Percentiles rank a stretch among this genome's conserved stretches.
These are phyloP conservation scores for Parascotia fuliginaria DNA, from an alignment of 2,888 invertebrate species.

Conservation along the genomic window DNA sequence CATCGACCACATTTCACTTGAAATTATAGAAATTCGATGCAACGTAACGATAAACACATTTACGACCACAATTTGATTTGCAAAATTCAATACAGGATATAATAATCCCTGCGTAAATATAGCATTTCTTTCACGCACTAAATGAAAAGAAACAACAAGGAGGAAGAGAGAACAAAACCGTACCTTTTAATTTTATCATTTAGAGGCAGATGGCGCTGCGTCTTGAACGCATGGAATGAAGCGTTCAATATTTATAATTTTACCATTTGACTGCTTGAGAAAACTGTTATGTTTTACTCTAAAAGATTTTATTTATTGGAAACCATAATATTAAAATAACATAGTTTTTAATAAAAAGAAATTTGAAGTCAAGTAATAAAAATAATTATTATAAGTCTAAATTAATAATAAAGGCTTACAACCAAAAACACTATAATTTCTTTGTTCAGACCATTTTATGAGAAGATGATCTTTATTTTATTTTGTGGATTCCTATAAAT, in stretches of 20 bases:
- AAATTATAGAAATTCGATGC: conserved; percentile 64
- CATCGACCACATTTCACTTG: conserved; percentile 81
- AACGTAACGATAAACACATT: conserved; percentile 55
- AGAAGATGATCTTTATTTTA: no score
- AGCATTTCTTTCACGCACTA: conserved; percentile 65
- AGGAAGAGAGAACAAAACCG: conserved; percentile 56
- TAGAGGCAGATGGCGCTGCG: conserved; percentile 58
- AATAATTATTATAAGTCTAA: no score
- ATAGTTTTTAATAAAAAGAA: no score
- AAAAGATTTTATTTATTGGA: no score
- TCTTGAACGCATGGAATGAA: conserved; percentile 6
- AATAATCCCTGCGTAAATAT: conserved; percentile 60
- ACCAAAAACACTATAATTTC: no score
- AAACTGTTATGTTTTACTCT: no score
- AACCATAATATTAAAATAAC: no score
- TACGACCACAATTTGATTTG: conserved; percentile 45
- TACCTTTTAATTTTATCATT: conserved; percentile 45
- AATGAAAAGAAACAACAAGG: conserved; percentile 71
- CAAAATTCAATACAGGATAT: conserved; percentile 56
- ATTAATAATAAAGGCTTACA: no score
- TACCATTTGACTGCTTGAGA: no score
- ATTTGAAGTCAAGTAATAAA: no score
- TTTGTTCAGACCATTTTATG: no score
- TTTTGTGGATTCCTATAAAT: no score
- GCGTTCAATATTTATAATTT: conserved; percentile 11